These are phyloP conservation scores for Neuroterus valhalla DNA, from an alignment of 1,140 invertebrate genomes.

Conservation along the genomic window DNA sequence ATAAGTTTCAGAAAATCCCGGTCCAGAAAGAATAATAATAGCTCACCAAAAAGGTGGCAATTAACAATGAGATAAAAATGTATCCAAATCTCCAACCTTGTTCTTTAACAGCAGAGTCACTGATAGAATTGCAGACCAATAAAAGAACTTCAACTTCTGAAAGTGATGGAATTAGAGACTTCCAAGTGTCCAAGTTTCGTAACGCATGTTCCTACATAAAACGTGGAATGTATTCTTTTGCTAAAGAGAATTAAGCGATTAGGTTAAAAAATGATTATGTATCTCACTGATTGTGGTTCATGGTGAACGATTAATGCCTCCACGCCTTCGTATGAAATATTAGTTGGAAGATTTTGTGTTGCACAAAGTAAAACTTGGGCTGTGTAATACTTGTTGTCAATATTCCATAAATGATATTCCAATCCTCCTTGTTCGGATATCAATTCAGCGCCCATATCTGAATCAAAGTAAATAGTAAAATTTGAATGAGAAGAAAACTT, in stretches of 20 bases:
- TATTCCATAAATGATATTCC: constrained; percentile 76
- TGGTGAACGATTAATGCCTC: constrained; percentile 79
- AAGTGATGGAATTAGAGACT: constrained; percentile 54
- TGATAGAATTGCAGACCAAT: constrained; percentile 67
- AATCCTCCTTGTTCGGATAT: constrained; percentile 67
- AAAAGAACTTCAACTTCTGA: constrained; percentile 63
- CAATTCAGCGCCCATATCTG: constrained; percentile 68
- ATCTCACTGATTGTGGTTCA: constrained; percentile 75
- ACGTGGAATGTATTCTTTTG: not conserved
- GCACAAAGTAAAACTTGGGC: constrained; percentile 77
- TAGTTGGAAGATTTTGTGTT: constrained; percentile 71
- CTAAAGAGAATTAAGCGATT: constrained; percentile 4
- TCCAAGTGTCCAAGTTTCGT: constrained; percentile 57
- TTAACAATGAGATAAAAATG: constrained; percentile 20
- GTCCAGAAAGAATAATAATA: too few relatives aligned
- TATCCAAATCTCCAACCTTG: constrained; percentile 52
- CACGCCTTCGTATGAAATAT: constrained; percentile 71
- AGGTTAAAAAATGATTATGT: constrained; percentile 8
- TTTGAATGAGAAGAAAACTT: not conserved
- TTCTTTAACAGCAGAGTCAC: constrained; percentile 65
- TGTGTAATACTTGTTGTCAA: constrained; percentile 83
- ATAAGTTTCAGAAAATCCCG: too few relatives aligned
- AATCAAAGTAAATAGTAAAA: constrained; percentile 64
- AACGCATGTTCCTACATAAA: constrained; percentile 68
- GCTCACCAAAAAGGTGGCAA: too few relatives aligned